phyloP scores from a whole-genome alignment of 2,888 invertebrate genomes.

The Portevinia maculata region DNA sequence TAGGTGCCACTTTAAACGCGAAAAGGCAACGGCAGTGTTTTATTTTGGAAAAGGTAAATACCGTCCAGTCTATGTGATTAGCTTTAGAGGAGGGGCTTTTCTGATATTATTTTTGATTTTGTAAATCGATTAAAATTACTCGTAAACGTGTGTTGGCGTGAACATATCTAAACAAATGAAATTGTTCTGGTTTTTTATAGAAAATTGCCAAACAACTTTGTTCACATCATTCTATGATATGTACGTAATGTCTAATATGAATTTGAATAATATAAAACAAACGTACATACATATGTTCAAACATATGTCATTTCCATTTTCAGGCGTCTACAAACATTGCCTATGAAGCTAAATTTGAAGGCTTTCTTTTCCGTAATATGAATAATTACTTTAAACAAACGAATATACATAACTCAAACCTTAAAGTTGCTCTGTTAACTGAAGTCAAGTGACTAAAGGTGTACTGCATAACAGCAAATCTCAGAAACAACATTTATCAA shows the following conservation, averaged over 20 bases:
- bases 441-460: not conserved
- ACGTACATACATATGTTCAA: constrained; percentile 2
- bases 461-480: too few species aligned
- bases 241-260: not conserved
- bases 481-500: too few species aligned
- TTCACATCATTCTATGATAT: too few species aligned
- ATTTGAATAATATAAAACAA: constrained; percentile 11
- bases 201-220: too few species aligned
- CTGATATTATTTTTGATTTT: constrained; percentile 40
- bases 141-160: not conserved
- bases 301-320: constrained; percentile 5
- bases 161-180: not conserved
- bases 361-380: not conserved
- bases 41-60: constrained; percentile 70
- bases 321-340: not conserved
- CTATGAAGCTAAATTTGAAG: not conserved
- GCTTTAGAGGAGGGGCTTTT: constrained; percentile 66
- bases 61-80: constrained; percentile 37
- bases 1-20: constrained; percentile 41
- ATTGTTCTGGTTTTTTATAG: too few species aligned
- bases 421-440: not conserved
- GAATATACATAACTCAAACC: too few species aligned
- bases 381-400: too few species aligned
- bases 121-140: constrained; percentile 25
- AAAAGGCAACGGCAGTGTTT: constrained; percentile 65